phyloP scores from a whole-genome alignment of 2,797 vertebrate species.

The Phoxinus dragarum region DNA sequence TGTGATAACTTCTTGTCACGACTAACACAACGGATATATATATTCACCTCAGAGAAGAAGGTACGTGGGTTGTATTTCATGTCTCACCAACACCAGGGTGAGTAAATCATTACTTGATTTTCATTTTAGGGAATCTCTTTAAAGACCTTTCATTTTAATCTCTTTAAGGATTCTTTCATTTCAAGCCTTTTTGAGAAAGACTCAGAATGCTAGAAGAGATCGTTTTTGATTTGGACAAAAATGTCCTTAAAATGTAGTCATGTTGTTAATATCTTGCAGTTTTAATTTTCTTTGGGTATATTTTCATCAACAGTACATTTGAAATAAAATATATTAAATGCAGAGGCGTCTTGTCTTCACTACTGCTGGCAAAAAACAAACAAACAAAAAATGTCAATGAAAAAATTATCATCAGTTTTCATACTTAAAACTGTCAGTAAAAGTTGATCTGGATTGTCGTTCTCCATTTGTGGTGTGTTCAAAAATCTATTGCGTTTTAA shows the following conservation, averaged over 20 bases:
- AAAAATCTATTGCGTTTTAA: background rate
- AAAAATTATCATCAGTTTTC: background rate
- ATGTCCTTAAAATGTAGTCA: background rate
- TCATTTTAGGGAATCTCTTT: background rate
- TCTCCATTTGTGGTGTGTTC: background rate
- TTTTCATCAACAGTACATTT: background rate
- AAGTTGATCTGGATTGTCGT: background rate
- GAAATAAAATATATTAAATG: background rate
- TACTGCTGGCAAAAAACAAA: background rate
- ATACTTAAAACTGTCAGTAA: background rate
- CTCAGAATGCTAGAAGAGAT: background rate
- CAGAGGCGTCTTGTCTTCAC: background rate
- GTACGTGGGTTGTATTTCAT: no score
- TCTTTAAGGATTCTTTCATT: background rate
- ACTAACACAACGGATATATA: no score
- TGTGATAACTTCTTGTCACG: no score
- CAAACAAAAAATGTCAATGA: background rate
- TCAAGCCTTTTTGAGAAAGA: background rate
- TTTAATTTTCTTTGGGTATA: background rate
- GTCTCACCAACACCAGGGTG: no score
- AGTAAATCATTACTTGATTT: no score
- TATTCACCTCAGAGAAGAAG: no score
- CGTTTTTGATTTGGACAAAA: background rate
- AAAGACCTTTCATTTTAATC: background rate
- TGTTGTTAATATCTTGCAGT: no score